phyloP scores from a whole-genome alignment of 2,888 invertebrate genomes.

The Campoletis raptor region DNA sequence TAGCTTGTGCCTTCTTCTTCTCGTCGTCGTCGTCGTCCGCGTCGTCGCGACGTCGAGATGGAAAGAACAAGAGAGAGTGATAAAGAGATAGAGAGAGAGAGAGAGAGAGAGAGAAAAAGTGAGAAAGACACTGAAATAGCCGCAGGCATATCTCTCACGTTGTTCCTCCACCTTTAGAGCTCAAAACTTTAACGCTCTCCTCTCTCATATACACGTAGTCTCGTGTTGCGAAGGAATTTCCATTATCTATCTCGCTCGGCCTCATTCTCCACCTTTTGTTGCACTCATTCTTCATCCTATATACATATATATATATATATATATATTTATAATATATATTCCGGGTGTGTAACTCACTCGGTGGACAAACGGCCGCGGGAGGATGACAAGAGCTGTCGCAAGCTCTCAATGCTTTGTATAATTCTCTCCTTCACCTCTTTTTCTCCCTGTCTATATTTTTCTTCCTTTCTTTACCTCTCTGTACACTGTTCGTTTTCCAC shows the following conservation, averaged over 20 bases:
- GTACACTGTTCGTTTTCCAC: constrained; percentile 47
- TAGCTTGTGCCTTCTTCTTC: constrained; percentile 51
- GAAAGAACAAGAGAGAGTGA: constrained; percentile 62
- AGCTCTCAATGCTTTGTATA: constrained; percentile 57
- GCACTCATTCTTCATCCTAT: constrained; percentile 43
- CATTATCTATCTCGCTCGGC: constrained; percentile 57
- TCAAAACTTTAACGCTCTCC: constrained; percentile 48
- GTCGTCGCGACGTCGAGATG: constrained; percentile 61
- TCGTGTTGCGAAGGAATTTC: constrained; percentile 53
- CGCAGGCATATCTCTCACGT: constrained; percentile 44
- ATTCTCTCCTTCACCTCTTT: constrained; percentile 25
- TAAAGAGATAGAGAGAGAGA: constrained; percentile 27
- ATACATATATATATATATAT: no score
- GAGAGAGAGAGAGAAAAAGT: constrained; percentile 62
- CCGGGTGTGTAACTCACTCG: constrained; percentile 53
- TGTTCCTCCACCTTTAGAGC: constrained; percentile 37
- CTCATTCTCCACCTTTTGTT: constrained; percentile 59
- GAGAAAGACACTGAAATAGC: constrained; percentile 19
- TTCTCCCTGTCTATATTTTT: constrained; percentile 28
- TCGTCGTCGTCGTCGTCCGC: constrained; percentile 12
- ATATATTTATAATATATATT: constrained; percentile 52
- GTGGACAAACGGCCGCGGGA: constrained; percentile 55
- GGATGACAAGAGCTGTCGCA: constrained; percentile 60
- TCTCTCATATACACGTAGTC: constrained; percentile 17
- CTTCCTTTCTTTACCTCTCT: constrained; percentile 33